Evolutionary conservation across 1,140 invertebrate genomes (phyloP).

Genomic region (Dryas iulia): DNA sequence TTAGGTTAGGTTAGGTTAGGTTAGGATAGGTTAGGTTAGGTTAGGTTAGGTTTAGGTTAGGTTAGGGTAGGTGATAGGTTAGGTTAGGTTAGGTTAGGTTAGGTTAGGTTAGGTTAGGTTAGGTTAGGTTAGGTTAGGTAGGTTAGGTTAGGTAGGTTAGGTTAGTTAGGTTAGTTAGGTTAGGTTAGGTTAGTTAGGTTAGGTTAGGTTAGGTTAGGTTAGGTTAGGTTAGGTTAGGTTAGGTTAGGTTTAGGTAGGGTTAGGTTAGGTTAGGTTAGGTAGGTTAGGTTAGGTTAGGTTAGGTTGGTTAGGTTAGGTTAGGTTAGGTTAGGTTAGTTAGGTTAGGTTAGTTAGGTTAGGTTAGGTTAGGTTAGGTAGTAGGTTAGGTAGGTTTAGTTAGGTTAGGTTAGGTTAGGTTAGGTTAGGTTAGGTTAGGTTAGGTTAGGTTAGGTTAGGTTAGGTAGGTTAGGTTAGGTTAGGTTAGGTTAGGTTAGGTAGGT

Average conservation of each 20-base stretch:
- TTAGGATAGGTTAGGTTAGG: conserved; percentile 40
- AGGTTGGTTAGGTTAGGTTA: too few species aligned
- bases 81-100: too few species aligned
- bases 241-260: conserved; percentile 25
- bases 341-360: not conserved
- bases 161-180: conserved; percentile 36
- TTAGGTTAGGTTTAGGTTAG: too few species aligned
- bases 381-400: conserved; percentile 32
- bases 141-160: conserved; percentile 34
- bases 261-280: conserved; percentile 21
- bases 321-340: conserved; percentile 17
- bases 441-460: conserved; percentile 31
- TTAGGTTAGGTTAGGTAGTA: conserved; percentile 16
- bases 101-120: too few species aligned
- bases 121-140: too few species aligned
- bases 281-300: too few species aligned
- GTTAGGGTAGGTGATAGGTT: too few species aligned
- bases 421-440: conserved; percentile 47
- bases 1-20: conserved; percentile 35
- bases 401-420: conserved; percentile 39
- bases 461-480: conserved; percentile 40
- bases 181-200: conserved; percentile 40
- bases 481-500: conserved; percentile 31
- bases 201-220: conserved; percentile 49
- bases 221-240: conserved; percentile 46